Conservation (phyloP, 2,888 invertebrate genomes). For the Scaptodrosophila latifasciaeformis region DNA sequence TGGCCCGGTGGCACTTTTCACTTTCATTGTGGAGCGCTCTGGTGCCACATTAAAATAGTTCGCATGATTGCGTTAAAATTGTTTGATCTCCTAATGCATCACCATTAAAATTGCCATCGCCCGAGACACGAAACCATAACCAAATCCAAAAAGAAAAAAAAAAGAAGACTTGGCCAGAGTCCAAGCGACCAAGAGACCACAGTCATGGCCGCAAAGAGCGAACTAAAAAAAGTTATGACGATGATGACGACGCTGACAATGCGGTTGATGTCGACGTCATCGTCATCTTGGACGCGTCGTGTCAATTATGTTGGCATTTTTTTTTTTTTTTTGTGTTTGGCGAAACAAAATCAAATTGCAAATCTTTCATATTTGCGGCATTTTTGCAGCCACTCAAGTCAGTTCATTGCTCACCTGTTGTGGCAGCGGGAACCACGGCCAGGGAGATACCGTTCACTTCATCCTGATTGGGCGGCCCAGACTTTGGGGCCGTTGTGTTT, state of each 20-base stretch:
- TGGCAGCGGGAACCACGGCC: conserved; percentile 48
- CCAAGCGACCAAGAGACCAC: too few relatives aligned
- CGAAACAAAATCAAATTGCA: conserved; percentile 63
- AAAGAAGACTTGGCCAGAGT: too few relatives aligned
- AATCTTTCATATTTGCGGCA: conserved; percentile 60
- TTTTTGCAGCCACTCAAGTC: conserved; percentile 22
- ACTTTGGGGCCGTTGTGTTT: conserved; percentile 22
- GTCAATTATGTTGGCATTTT: conserved; percentile 60
- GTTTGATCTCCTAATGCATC: conserved; percentile 65
- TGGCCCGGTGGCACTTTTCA: conserved; percentile 50
- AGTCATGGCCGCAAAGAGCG: too few relatives aligned
- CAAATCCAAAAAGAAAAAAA: conserved; percentile 1
- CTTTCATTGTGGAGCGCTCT: conserved; percentile 52
- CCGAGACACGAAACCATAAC: conserved; percentile 7
- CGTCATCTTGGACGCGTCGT: conserved; percentile 12
- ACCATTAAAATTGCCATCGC: conserved; percentile 61
- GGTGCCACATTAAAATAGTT: conserved; percentile 61
- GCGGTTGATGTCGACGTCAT: conserved; percentile 1
- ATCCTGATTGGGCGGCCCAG: conserved; percentile 48
- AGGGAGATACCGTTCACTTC: conserved; percentile 61
- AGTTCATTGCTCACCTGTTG: conserved; percentile 62
- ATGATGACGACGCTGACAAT: too few relatives aligned
- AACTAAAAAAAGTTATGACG: too few relatives aligned
- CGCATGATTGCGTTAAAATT: conserved; percentile 71
- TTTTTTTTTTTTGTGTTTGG: conserved; percentile 13